phyloP scores from a whole-genome alignment of 2,888 invertebrate genomes.

The Pollenia griseotomentosa region DNA sequence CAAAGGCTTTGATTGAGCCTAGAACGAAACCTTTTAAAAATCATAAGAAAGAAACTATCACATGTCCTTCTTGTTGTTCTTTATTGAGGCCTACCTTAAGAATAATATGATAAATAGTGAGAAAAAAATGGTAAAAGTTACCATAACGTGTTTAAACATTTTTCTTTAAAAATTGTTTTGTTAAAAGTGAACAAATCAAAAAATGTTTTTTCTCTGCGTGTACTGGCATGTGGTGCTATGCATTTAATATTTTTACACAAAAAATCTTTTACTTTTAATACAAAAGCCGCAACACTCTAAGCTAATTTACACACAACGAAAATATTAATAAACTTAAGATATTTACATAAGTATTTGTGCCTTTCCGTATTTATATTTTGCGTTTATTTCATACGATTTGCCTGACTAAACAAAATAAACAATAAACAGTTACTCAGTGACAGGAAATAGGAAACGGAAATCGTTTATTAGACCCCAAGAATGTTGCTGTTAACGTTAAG shows the following conservation, averaged over 20 bases:
- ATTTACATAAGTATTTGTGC: neutral
- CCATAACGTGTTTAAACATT: no score
- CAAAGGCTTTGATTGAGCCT: no score
- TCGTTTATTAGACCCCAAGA: conserved; percentile 52
- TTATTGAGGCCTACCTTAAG: no score
- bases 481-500: conserved; percentile 19
- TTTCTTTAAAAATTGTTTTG: no score
- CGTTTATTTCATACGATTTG: conserved; percentile 41
- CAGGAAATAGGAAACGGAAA: conserved; percentile 68
- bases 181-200: no score
- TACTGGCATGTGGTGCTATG: no score
- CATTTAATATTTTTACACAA: neutral
- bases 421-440: conserved; percentile 15
- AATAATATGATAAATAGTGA: no score
- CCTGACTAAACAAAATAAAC: conserved; percentile 67
- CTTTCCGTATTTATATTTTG: neutral
- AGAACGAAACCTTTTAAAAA: no score
- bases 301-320: conserved; percentile 28
- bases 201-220: no score
- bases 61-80: no score
- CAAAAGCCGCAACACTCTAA: neutral
- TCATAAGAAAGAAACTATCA: no score
- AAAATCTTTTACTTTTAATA: neutral
- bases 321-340: neutral
- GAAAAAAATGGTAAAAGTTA: no score